Conservation (phyloP, 2,888 invertebrate species). For the Melanotus villosus region DNA sequence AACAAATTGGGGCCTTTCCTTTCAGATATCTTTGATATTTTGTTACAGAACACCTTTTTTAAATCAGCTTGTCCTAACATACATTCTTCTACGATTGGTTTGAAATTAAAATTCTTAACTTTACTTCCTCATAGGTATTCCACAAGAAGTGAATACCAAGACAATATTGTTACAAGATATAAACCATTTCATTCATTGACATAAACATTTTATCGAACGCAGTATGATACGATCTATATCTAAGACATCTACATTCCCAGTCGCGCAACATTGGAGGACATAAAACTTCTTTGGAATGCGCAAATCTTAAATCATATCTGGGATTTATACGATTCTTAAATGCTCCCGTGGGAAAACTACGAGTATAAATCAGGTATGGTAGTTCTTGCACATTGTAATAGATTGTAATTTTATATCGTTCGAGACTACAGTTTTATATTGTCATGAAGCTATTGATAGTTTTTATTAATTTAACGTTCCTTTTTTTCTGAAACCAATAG, state of each 20-base stretch:
- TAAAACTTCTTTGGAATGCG: constrained; percentile 47
- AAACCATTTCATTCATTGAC: too few relatives aligned
- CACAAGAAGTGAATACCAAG: too few relatives aligned
- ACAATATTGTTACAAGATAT: too few relatives aligned
- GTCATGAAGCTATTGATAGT: background rate
- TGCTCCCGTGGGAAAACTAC: constrained; percentile 49
- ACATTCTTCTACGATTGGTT: too few relatives aligned
- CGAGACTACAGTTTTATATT: background rate
- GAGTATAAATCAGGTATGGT: constrained; percentile 40
- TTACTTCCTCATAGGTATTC: too few relatives aligned
- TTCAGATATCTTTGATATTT: too few relatives aligned
- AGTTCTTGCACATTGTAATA: background rate
- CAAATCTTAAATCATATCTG: constrained; percentile 51
- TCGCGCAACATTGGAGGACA: constrained; percentile 25
- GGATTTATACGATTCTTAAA: constrained; percentile 44
- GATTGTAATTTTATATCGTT: constrained; percentile 4
- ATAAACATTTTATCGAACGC: constrained; percentile 31
- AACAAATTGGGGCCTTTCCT: too few relatives aligned
- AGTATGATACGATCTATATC: constrained; percentile 36
- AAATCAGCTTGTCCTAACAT: too few relatives aligned
- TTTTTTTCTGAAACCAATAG: too few relatives aligned
- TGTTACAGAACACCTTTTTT: too few relatives aligned
- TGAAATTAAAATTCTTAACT: too few relatives aligned
- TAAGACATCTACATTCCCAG: constrained; percentile 37
- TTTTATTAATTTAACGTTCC: background rate